Evolutionary conservation across 2,113 vertebrate genomes (phyloP).

Genomic region (Cephalopterus ornatus): DNA sequence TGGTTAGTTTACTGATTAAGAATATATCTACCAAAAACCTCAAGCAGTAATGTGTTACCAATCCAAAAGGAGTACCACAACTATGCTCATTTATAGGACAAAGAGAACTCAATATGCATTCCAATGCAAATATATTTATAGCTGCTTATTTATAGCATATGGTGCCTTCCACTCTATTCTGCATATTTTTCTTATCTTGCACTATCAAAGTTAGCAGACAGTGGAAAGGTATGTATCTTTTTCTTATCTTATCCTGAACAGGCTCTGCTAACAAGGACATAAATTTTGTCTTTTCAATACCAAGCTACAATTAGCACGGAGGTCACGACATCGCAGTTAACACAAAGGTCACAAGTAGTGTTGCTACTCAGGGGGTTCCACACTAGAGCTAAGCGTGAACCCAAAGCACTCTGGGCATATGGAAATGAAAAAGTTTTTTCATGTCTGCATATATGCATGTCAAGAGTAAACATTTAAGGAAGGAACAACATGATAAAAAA

Average conservation of each 20-base stretch:
- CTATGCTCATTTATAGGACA: not conserved
- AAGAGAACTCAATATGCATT: not conserved
- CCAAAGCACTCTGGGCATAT: not conserved
- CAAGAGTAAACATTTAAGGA: slow-evolving; percentile 5
- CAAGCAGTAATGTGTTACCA: not conserved
- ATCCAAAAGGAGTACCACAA: not conserved
- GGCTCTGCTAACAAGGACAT: slow-evolving; percentile 11
- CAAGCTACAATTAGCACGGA: not conserved
- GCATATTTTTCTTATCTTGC: not conserved
- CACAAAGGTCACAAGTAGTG: not conserved
- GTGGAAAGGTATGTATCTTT: not conserved
- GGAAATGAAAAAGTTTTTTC: not conserved
- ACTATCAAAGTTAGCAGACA: slow-evolving; percentile 19
- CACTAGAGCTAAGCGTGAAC: not conserved
- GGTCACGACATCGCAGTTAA: not conserved
- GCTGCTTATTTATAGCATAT: not conserved
- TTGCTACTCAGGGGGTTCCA: not conserved
- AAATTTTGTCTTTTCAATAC: slow-evolving; percentile 18
- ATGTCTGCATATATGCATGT: not conserved
- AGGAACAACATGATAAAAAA: not conserved
- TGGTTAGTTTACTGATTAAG: not conserved
- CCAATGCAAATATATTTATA: not conserved
- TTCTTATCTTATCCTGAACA: slow-evolving; percentile 30
- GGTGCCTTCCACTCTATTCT: not conserved
- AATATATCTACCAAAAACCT: not conserved